Evolutionary conservation across 64 coral and sea anemone genomes (phyloP).

Genomic region (Hydrozoanthus tunicans): DNA sequence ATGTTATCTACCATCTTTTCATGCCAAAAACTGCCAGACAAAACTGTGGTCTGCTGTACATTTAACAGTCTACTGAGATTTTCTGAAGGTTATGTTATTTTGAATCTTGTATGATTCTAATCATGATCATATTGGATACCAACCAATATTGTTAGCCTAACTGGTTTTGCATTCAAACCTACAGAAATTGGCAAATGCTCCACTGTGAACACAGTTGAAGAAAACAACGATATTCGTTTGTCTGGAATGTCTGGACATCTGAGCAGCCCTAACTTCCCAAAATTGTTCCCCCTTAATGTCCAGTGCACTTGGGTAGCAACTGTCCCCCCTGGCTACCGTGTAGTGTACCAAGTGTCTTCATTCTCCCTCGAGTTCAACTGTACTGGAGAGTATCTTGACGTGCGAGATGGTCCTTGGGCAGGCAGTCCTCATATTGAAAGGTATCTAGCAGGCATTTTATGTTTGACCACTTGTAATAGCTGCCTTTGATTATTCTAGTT

Average conservation of each 20-base stretch:
- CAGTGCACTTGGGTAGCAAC: conserved; percentile 46
- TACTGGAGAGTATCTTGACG: conserved; percentile 26
- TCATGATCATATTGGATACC: no score
- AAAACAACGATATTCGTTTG: conserved; percentile 51
- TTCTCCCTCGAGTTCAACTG: conserved; percentile 28
- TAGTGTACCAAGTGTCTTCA: conserved; percentile 16
- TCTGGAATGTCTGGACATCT: not conserved
- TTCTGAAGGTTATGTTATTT: no score
- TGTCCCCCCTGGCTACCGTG: conserved; percentile 31
- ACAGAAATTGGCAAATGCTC: conserved; percentile 32
- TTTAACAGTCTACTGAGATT: no score
- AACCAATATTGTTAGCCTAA: no score
- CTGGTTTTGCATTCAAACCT: not conserved
- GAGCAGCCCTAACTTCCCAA: conserved; percentile 40
- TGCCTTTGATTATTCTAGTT: no score
- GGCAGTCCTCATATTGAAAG: conserved; percentile 14
- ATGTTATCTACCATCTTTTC: no score
- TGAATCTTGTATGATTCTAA: no score
- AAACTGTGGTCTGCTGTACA: no score
- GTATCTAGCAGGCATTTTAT: no score
- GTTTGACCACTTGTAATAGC: no score
- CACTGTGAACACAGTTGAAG: conserved; percentile 21
- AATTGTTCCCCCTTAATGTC: conserved; percentile 27
- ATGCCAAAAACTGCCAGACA: no score
- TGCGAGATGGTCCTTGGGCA: not conserved